Base-by-base conservation (phyloP, 1,140 invertebrate genomes). In the Holcopasites calliopsidis region DNA sequence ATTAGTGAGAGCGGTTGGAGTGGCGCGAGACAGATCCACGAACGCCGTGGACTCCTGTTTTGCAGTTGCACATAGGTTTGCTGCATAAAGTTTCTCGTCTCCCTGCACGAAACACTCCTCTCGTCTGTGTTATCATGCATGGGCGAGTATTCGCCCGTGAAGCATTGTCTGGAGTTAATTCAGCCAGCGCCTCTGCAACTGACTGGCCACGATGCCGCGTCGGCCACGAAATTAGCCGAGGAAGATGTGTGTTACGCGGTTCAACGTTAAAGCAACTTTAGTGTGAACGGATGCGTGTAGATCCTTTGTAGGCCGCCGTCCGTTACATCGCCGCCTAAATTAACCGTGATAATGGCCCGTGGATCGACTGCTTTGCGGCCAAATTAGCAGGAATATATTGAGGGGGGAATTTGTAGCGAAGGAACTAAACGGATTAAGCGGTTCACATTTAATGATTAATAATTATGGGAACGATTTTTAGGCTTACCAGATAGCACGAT, bases 401-500 rank as follows among this genome's bases (percentile, higher is more conserved):
- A 23, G 7, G 62, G 10, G 6, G 50, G 31, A 69, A 21, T 8
- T 21, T 11, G 13, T 21, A 11, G 18, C 26, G 18, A 16, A 5
- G 10, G 10, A 35, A 10, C 6, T 3, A 23, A 54, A 16, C 16
- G 16, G 26, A 28, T 28, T 18, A 8, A 31, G 28, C 28, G 11
- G 10, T 42, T 13, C 2, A 42, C 18, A 13, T 42, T 7, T 42
- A 42, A 42, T 42, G n/a, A n/a, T n/a, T n/a, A n/a, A n/a, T n/a
- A n/a, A n/a, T n/a, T n/a, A n/a, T n/a, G n/a, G n/a, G n/a, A n/a
- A n/a, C n/a, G n/a, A n/a, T n/a, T n/a, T n/a, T n/a, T n/a, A 5
- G 18, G 58, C 85, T 87, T 85, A 90, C 90, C 88, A 58, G 81
- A 72, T 62, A 89, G 82, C 10, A 64, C 72, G 31, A 73, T 76